Percentiles rank a stretch among this genome's conserved stretches.
These are phyloP conservation scores for Artemia sp. DNA, from an alignment of 2,888 invertebrate species.

Conservation along the genomic window DNA sequence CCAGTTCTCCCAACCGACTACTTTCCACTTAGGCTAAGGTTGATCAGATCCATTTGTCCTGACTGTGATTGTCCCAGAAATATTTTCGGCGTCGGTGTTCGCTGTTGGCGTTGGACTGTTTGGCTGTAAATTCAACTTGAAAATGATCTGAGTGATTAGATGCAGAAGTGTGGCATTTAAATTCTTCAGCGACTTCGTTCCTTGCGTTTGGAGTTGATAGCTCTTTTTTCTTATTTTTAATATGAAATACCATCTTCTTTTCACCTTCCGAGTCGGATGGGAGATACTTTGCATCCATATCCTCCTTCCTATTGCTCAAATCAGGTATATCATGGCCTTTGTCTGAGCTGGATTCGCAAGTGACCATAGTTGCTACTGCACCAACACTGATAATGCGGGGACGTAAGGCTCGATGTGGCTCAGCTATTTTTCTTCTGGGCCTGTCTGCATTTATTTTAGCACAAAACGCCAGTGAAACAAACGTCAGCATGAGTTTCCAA, in stretches of 20 bases:
- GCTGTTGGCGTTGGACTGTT: too few species aligned
- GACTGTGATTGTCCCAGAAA: too few species aligned
- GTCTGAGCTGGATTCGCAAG: conserved; percentile 9
- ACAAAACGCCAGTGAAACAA: neutral
- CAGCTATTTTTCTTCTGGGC: neutral
- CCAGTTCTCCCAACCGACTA: too few species aligned
- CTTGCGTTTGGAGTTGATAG: too few species aligned
- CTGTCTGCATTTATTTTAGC: neutral
- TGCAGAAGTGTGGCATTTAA: too few species aligned
- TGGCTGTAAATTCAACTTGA: too few species aligned
- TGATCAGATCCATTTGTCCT: too few species aligned
- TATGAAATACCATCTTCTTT: neutral
- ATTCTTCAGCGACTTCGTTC: too few species aligned
- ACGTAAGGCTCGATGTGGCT: neutral
- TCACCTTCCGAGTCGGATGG: conserved; percentile 11
- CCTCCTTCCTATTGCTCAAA: conserved; percentile 1
- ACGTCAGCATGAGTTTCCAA: neutral
- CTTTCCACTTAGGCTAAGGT: too few species aligned
- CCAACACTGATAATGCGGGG: neutral
- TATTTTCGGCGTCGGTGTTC: too few species aligned
- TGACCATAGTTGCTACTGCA: neutral
- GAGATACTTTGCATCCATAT: neutral
- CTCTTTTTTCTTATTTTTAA: too few species aligned
- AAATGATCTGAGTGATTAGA: too few species aligned
- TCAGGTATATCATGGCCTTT: conserved; percentile 1